A percentile compares a stretch with the other conserved stretches of the same genome.
phyloP scores from a whole-genome alignment of 2,797 vertebrate species.

The Sebastes flavidus region DNA sequence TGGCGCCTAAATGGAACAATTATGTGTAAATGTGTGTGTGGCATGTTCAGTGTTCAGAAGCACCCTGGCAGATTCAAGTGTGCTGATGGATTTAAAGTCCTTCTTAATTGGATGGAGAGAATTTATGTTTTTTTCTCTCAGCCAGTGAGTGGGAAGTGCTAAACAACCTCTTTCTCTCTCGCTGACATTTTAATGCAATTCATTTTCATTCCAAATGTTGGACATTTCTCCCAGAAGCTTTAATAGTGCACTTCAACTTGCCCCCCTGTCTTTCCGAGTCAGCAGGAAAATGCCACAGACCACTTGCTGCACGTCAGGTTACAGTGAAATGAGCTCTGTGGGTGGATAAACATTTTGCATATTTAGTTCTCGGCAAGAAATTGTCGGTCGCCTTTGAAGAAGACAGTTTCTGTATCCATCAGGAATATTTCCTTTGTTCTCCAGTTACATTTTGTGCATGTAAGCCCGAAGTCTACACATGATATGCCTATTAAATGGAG shows the following conservation, averaged over 20 bases:
- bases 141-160: slow-evolving; percentile 47
- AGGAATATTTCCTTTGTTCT: slow-evolving; percentile 1
- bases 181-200: slow-evolving; percentile 65
- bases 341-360: slow-evolving; percentile 46
- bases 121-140: slow-evolving; percentile 48
- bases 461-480: background rate
- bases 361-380: slow-evolving; percentile 27
- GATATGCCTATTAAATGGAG: slow-evolving; percentile 15
- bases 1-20: slow-evolving; percentile 1
- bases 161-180: slow-evolving; percentile 34
- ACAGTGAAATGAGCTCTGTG: slow-evolving; percentile 26
- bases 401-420: background rate
- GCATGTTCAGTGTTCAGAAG: slow-evolving; percentile 18
- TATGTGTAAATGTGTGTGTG: slow-evolving; percentile 5
- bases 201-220: slow-evolving; percentile 51
- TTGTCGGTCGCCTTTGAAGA: background rate
- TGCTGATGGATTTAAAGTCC: slow-evolving; percentile 53
- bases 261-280: slow-evolving; percentile 38
- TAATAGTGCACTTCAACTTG: slow-evolving; percentile 59
- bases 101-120: slow-evolving; percentile 47
- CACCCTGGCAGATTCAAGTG: slow-evolving; percentile 37
- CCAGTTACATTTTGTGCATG: background rate
- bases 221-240: slow-evolving; percentile 46
- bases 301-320: slow-evolving; percentile 49
- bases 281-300: slow-evolving; percentile 55